Evolutionary conservation across 92 coral and sea anemone species (phyloP).

Genomic region (Palythoa caribaeorum): DNA sequence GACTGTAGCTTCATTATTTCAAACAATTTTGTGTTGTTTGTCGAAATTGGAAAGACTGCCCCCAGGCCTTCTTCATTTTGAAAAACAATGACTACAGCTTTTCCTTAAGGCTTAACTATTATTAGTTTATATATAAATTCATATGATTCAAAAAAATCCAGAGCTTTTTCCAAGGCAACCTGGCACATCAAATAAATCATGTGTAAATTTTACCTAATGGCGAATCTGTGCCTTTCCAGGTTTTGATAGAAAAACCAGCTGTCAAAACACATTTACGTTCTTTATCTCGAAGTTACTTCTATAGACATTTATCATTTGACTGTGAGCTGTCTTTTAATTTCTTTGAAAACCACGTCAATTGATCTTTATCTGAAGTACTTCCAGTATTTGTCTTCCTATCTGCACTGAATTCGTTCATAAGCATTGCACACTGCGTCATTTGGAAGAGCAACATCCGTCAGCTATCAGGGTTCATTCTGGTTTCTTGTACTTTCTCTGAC

Average conservation of each 20-base stretch:
- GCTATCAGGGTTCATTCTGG: no score
- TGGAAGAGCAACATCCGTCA: no score
- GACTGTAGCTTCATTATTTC: no score
- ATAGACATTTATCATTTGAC: neutral
- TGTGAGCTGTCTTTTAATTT: slow-evolving; percentile 5
- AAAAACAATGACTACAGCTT: neutral
- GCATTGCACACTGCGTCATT: neutral
- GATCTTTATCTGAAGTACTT: neutral
- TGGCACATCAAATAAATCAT: neutral
- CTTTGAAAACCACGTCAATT: neutral
- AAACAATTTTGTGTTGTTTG: no score
- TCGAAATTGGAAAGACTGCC: no score
- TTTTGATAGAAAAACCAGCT: neutral
- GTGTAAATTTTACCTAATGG: neutral
- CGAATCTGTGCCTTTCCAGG: neutral
- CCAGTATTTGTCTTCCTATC: neutral
- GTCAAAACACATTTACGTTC: slow-evolving; percentile 8
- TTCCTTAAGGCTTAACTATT: neutral
- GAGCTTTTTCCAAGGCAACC: neutral
- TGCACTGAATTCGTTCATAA: neutral
- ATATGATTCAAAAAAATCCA: neutral
- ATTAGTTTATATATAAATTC: neutral
- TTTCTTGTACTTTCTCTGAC: no score
- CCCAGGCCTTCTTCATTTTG: no score
- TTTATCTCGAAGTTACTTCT: neutral